Percentiles rank a stretch among this genome's conserved stretches.
phyloP scores from a whole-genome alignment of 2,797 vertebrate species.

The Acanthurus leucopareius region DNA sequence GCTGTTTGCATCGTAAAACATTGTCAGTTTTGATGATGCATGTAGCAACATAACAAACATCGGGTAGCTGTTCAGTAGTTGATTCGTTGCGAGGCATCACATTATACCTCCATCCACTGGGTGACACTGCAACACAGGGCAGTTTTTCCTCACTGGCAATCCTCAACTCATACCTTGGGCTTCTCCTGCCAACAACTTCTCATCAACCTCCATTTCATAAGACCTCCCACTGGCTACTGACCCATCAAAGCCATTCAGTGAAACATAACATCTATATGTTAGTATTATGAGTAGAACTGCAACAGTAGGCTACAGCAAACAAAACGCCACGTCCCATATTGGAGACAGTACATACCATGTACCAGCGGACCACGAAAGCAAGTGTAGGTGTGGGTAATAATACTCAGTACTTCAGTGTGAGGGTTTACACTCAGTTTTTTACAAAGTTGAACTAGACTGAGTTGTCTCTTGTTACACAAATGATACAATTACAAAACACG shows the following conservation, averaged over 20 bases:
- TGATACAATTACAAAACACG: conserved; percentile 78
- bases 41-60: conserved; percentile 11
- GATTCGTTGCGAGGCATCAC: conserved; percentile 5
- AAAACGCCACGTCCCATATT: conserved; percentile 55
- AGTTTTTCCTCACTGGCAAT: conserved; percentile 9
- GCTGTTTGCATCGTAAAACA: not conserved
- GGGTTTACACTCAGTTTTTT: conserved; percentile 57
- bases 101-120: conserved; percentile 63
- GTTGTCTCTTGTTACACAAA: conserved; percentile 76
- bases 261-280: conserved; percentile 49
- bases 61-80: conserved; percentile 14
- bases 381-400: conserved; percentile 68
- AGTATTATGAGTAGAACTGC: conserved; percentile 57
- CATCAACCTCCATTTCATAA: not conserved
- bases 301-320: conserved; percentile 64
- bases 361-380: conserved; percentile 79
- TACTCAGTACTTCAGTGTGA: conserved; percentile 76
- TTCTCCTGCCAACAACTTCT: conserved; percentile 30
- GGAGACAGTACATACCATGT: conserved; percentile 59
- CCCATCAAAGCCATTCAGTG: not conserved
- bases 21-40: conserved; percentile 31
- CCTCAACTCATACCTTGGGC: conserved; percentile 2
- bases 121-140: conserved; percentile 72
- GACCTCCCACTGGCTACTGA: not conserved
- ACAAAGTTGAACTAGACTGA: conserved; percentile 78